Evolutionary conservation across 1,140 invertebrate species (phyloP).

Genomic region (Heliconius eleuchia): DNA sequence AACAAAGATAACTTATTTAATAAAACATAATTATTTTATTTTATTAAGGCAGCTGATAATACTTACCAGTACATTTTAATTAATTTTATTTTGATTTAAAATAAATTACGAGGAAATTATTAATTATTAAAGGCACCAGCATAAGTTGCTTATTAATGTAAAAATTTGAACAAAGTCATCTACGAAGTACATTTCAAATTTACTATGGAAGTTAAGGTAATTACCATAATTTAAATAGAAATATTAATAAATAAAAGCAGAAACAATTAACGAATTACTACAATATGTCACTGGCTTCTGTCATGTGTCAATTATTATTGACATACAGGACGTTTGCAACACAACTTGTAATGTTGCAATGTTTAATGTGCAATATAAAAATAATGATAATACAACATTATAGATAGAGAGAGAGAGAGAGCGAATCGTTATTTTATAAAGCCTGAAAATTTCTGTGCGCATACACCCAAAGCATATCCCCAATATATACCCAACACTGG

Average conservation of each 20-base stretch:
- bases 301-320: neutral
- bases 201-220: neutral
- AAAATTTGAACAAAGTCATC: neutral
- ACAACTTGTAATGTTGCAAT: neutral
- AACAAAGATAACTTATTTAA: neutral
- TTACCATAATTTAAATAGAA: neutral
- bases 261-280: neutral
- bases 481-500: too few relatives aligned
- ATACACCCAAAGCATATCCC: too few relatives aligned
- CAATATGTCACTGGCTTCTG: neutral
- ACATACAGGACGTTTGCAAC: neutral
- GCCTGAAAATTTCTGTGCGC: too few relatives aligned
- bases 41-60: neutral
- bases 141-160: neutral
- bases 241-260: constrained; percentile 1
- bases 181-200: neutral
- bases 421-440: too few relatives aligned
- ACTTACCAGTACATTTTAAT: neutral
- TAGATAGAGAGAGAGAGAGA: too few relatives aligned
- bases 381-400: neutral
- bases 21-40: neutral
- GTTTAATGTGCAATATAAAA: neutral
- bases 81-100: neutral
- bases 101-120: neutral
- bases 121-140: neutral